phyloP scores from a whole-genome alignment of 2,888 invertebrate species.

The Nemotelus pantherinus region DNA sequence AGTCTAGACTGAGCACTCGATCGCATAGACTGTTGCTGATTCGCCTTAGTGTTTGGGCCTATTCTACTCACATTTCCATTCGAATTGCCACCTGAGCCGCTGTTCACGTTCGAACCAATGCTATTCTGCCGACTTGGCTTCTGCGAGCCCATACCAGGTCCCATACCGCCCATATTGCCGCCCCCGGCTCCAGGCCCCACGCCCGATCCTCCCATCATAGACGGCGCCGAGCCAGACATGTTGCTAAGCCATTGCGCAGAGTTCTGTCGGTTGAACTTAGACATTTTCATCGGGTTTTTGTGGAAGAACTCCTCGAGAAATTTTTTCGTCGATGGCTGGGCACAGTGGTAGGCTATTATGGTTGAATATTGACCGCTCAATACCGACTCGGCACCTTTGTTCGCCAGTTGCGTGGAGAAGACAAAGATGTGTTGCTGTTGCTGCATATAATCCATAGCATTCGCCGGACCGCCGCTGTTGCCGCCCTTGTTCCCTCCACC shows the following conservation, averaged over 20 bases:
- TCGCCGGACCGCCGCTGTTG: constrained; percentile 44
- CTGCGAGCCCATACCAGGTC: background rate
- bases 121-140: constrained; percentile 41
- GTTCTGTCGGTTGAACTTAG: constrained; percentile 63
- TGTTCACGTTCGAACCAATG: constrained; percentile 40
- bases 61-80: constrained; percentile 41
- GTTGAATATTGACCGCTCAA: constrained; percentile 88
- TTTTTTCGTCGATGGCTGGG: constrained; percentile 93
- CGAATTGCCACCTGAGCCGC: constrained; percentile 34
- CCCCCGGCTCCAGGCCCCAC: background rate
- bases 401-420: constrained; percentile 92
- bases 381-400: constrained; percentile 94
- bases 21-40: constrained; percentile 23
- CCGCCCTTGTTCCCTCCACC: constrained; percentile 34
- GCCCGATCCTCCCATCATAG: constrained; percentile 61
- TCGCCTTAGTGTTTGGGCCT: constrained; percentile 43
- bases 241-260: constrained; percentile 84
- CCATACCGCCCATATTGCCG: background rate
- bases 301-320: constrained; percentile 80
- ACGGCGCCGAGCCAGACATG: constrained; percentile 58
- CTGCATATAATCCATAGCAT: constrained; percentile 76
- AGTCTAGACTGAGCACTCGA: constrained; percentile 56
- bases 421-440: constrained; percentile 99
- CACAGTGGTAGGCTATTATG: constrained; percentile 94
- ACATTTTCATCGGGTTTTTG: constrained; percentile 91